Conservation (phyloP, 35 echinoderm and acorn worm genomes). For the Ophiothrix spiculata region DNA sequence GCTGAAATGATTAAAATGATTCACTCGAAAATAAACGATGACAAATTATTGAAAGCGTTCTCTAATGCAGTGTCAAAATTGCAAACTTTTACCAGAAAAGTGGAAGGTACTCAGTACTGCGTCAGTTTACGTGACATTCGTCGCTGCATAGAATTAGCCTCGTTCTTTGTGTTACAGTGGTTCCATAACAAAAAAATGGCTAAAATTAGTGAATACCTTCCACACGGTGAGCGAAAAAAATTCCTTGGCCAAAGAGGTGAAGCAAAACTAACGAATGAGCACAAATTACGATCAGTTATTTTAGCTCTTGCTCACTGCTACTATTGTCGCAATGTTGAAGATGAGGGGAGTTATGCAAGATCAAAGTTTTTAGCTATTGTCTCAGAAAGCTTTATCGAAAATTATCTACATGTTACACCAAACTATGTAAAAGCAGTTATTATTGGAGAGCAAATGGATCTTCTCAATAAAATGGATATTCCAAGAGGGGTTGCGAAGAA, state of each 20-base stretch:
- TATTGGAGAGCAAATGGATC: slow-evolving; percentile 21
- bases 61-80: not conserved
- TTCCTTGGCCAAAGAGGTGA: not conserved
- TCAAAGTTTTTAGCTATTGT: not conserved
- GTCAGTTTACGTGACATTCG: slow-evolving; percentile 31
- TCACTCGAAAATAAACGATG: too few species aligned
- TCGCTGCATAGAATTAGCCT: slow-evolving; percentile 4
- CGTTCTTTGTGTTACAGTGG: not conserved
- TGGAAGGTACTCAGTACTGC: slow-evolving; percentile 13
- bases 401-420: not conserved
- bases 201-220: not conserved
- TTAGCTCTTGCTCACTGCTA: slow-evolving; percentile 35
- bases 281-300: not conserved
- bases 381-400: not conserved
- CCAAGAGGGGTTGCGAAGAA: slow-evolving; percentile 23
- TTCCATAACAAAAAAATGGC: slow-evolving; percentile 2
- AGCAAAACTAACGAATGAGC: not conserved
- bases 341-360: slow-evolving; percentile 3
- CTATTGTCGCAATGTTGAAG: slow-evolving; percentile 5
- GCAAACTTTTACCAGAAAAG: slow-evolving; percentile 5
- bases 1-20: not conserved
- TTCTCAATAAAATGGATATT: slow-evolving; percentile 38
- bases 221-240: not conserved
- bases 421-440: slow-evolving; percentile 15
- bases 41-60: not conserved